Evolutionary conservation across 2,797 vertebrate species (phyloP).

Genomic region (Peromyscus aztecus): DNA sequence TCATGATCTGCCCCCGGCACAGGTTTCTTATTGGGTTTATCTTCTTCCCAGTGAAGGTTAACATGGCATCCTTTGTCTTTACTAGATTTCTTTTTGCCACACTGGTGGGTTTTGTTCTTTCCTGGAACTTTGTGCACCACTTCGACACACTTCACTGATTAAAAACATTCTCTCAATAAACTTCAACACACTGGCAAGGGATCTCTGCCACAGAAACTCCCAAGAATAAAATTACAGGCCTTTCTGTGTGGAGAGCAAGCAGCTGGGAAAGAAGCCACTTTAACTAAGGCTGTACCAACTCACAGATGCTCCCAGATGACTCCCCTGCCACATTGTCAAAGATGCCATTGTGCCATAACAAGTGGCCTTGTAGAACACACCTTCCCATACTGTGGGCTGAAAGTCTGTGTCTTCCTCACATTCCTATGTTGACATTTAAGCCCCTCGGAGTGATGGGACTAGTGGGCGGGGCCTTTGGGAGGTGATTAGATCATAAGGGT

Average conservation of each 20-base stretch:
- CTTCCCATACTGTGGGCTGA: not conserved
- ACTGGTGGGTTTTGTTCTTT: not conserved
- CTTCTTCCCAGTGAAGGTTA: not conserved
- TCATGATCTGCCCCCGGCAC: not conserved
- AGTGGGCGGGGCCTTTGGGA: not conserved
- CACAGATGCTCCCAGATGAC: not conserved
- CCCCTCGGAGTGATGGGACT: not conserved
- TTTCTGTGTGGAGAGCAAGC: not conserved
- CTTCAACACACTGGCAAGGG: slow-evolving; percentile 17
- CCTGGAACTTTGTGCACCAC: not conserved
- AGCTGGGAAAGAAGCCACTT: slow-evolving; percentile 30
- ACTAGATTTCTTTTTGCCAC: not conserved
- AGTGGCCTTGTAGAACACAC: not conserved
- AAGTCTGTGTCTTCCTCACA: not conserved
- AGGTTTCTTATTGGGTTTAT: not conserved
- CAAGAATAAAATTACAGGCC: slow-evolving; percentile 22
- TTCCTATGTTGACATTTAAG: not conserved
- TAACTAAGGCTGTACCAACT: not conserved
- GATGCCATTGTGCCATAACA: too few species aligned
- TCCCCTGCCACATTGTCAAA: not conserved
- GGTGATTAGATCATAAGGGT: not conserved
- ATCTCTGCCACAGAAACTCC: slow-evolving; percentile 27
- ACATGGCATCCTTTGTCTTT: not conserved
- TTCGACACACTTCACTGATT: slow-evolving; percentile 22
- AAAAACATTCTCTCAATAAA: slow-evolving; percentile 66